phyloP scores from a whole-genome alignment of 1,140 invertebrate species.

The Agrilus planipennis region DNA sequence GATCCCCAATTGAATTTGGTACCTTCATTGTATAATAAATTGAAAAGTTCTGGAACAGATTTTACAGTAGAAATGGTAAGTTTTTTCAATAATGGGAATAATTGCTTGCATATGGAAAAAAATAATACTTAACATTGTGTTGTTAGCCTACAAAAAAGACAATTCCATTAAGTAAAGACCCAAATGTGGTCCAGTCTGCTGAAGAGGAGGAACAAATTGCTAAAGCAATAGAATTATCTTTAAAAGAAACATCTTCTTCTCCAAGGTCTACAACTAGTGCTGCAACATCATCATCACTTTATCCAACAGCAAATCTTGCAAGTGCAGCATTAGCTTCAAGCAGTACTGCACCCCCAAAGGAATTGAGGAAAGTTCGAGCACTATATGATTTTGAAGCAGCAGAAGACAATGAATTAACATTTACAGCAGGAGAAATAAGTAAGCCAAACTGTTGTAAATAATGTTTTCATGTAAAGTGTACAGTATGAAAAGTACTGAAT shows the following conservation, averaged over 20 bases:
- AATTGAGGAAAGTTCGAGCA: constrained; percentile 75
- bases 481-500: background rate
- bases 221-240: constrained; percentile 87
- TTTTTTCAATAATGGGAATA: constrained; percentile 6
- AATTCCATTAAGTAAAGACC: constrained; percentile 41
- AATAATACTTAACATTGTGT: background rate
- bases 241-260: constrained; percentile 62
- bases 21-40: constrained; percentile 70
- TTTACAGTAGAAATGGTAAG: constrained; percentile 48
- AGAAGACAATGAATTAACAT: constrained; percentile 97
- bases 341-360: constrained; percentile 26
- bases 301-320: constrained; percentile 33
- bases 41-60: constrained; percentile 64
- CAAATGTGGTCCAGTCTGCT: constrained; percentile 59
- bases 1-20: constrained; percentile 88
- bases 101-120: background rate
- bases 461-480: background rate
- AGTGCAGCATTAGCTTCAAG: background rate
- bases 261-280: constrained; percentile 33
- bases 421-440: constrained; percentile 91
- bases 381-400: constrained; percentile 98
- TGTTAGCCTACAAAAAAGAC: constrained; percentile 20
- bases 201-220: constrained; percentile 91
- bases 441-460: too few species aligned
- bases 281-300: constrained; percentile 30